Evolutionary conservation across 2,113 vertebrate genomes (phyloP), one percentile per base, ranked within the genome.

Genomic region (Sciurus niger): DNA sequence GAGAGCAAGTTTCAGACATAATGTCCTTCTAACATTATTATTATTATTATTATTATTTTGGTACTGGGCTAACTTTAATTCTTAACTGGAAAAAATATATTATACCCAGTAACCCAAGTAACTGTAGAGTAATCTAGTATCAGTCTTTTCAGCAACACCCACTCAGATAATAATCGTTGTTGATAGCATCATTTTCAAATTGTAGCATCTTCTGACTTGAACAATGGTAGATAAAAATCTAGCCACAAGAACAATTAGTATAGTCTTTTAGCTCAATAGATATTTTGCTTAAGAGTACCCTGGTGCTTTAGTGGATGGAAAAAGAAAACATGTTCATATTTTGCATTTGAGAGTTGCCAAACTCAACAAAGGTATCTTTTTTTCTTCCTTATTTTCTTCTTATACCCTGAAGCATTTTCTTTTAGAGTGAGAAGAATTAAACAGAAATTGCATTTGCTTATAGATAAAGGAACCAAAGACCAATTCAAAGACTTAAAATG

Each of bases 191-290:
- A 84, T 76, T 95, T 95, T 96, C 90, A 95, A 73, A 89, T 24
- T 68, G 65, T 90, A 95, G 67, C 92, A 93, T 90, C 91, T 92
- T 92, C 90, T 96, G 84, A 92, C 90, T 85, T 93, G 84, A 95
- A 97, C 95, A 96, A 96, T 96, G 24, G 94, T 65, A 92, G 94
- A 95, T 97, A 96, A 89, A 90, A 74, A 95, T 97, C 96, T 96
- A 94, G 76, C 94, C 74, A 14, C 87, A 95, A 85, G 80, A 97
- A 95, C 82, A 96, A 94, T 88, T 84, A 86, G 70, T 77, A 80
- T 43, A 80, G 63, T 93, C 92, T 92, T 84, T 92, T 51, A 68
- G 30, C 48, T 89, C 68, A 83, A 48, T 7, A 85, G 48, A 34
- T 95, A 89, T 48, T 96, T 63, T 90, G 68, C 73, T 63, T 18